Conservation (phyloP, 2,113 vertebrate species). For the Bettongia penicillata region DNA sequence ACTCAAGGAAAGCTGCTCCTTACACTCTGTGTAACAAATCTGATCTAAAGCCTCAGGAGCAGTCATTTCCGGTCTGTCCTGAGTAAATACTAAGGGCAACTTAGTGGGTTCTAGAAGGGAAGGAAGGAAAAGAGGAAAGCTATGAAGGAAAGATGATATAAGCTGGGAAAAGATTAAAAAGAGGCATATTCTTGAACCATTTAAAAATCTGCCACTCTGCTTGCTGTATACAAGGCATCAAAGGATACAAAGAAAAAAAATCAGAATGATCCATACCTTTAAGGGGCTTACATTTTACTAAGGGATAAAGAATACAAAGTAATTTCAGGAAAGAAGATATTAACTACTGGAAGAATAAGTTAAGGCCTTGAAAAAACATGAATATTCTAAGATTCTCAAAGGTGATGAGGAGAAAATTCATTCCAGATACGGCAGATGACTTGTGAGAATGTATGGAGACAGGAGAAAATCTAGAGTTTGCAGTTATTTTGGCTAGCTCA, state of each 20-base stretch:
- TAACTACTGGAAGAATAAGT: not conserved
- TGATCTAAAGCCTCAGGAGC: not conserved
- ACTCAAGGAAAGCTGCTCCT: not conserved
- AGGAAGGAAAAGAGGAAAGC: not conserved
- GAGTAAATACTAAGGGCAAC: not conserved
- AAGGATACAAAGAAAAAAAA: not conserved
- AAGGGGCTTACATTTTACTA: not conserved
- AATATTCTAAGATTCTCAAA: not conserved
- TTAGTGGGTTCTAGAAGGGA: not conserved
- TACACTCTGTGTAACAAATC: not conserved
- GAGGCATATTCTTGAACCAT: not conserved
- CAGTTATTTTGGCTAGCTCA: not conserved
- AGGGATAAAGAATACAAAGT: not conserved
- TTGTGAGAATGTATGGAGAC: not conserved
- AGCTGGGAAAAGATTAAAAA: not conserved
- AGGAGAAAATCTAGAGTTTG: not conserved
- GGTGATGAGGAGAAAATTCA: not conserved
- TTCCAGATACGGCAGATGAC: not conserved
- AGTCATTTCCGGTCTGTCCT: not conserved
- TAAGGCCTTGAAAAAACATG: not conserved
- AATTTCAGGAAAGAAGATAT: not conserved
- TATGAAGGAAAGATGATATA: not conserved
- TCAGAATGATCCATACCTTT: not conserved
- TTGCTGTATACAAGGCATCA: not conserved
- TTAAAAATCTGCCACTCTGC: not conserved